phyloP scores from a whole-genome alignment of 2,797 vertebrate genomes.

The Clarias laeviceps region DNA sequence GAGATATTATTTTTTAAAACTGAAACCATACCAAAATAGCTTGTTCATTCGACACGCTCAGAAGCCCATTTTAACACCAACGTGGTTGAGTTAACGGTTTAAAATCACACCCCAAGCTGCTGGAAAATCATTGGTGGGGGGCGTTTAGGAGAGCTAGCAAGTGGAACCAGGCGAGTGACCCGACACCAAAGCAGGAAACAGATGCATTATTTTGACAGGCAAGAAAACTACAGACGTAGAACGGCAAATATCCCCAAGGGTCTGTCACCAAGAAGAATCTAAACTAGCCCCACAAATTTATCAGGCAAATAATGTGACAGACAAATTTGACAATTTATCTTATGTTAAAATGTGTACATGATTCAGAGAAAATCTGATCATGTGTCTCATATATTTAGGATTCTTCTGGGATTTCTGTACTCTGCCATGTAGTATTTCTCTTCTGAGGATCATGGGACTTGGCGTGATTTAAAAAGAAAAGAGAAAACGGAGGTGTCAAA shows the following conservation, averaged over 20 bases:
- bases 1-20: not conserved
- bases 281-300: conserved; percentile 39
- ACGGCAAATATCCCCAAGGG: conserved; percentile 76
- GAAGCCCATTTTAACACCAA: conserved; percentile 46
- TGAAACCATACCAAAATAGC: conserved; percentile 25
- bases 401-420: not conserved
- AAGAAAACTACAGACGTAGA: conserved; percentile 74
- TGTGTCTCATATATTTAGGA: conserved; percentile 1
- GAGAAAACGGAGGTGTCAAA: conserved; percentile 8
- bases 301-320: conserved; percentile 5
- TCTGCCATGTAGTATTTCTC: not conserved
- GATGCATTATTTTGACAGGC: conserved; percentile 77
- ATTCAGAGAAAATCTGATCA: not conserved
- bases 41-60: conserved; percentile 22
- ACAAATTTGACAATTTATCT: not conserved
- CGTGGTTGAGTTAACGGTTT: conserved; percentile 46
- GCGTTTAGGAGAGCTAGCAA: conserved; percentile 55
- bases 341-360: not conserved
- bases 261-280: conserved; percentile 44
- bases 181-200: conserved; percentile 81
- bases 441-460: not conserved
- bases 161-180: conserved; percentile 62
- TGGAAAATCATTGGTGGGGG: conserved; percentile 48
- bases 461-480: conserved; percentile 23
- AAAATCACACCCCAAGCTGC: conserved; percentile 56